Percentiles rank a stretch among this genome's conserved stretches.
These are phyloP conservation scores for Sycophaga agraensis DNA, from an alignment of 1,140 invertebrate species.

Conservation along the genomic window DNA sequence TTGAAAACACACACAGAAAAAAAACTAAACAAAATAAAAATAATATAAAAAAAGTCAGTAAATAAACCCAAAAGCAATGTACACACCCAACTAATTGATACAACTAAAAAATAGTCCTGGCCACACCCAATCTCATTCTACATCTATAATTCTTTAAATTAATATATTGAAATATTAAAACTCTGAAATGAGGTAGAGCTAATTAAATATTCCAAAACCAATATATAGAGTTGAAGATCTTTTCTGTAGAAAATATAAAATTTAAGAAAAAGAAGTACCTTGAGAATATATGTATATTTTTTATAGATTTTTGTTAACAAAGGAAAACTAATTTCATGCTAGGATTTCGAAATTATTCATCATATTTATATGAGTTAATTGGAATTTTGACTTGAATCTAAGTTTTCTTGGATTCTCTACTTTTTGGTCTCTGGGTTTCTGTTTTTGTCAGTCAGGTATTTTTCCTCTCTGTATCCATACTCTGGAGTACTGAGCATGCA, in stretches of 20 bases:
- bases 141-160: background rate
- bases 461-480: constrained; percentile 55
- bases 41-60: constrained; percentile 32
- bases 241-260: constrained; percentile 12
- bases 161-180: constrained; percentile 17
- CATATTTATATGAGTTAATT: constrained; percentile 15
- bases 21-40: constrained; percentile 33
- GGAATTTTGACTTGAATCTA: constrained; percentile 9
- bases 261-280: constrained; percentile 16
- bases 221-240: constrained; percentile 9
- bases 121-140: constrained; percentile 24
- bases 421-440: constrained; percentile 29
- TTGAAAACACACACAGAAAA: constrained; percentile 34
- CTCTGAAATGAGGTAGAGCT: constrained; percentile 22
- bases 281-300: constrained; percentile 21
- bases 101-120: constrained; percentile 34
- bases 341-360: constrained; percentile 10
- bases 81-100: constrained; percentile 38
- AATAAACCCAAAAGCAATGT: constrained; percentile 40
- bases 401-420: constrained; percentile 23
- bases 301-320: constrained; percentile 8
- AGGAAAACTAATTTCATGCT: constrained; percentile 24
- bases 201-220: constrained; percentile 26
- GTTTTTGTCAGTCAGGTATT: constrained; percentile 30
- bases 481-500: constrained; percentile 45